These are phyloP conservation scores for Falco columbarius DNA, from an alignment of 2,797 vertebrate species.

Conservation along the genomic window DNA sequence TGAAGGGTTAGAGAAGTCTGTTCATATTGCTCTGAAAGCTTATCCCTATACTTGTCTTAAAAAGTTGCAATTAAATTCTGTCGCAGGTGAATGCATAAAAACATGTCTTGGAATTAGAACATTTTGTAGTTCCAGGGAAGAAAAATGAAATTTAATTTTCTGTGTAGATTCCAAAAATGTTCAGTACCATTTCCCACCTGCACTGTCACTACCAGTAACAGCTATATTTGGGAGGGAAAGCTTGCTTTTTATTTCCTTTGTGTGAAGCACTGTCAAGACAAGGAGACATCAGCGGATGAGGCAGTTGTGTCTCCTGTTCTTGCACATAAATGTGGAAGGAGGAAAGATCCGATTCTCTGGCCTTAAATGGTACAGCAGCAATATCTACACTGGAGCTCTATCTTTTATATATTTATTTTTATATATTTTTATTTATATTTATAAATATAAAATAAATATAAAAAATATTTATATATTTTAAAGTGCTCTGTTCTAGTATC, in stretches of 20 bases:
- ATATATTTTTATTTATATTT: no score
- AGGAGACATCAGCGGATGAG: background rate
- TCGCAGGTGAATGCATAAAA: background rate
- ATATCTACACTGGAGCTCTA: background rate
- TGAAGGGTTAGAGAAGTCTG: background rate
- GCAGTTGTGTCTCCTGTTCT: background rate
- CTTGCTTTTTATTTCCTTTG: background rate
- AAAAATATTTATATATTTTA: background rate
- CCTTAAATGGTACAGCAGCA: background rate
- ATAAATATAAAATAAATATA: no score
- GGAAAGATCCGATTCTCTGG: background rate
- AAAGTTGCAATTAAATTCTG: background rate
- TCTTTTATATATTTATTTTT: background rate
- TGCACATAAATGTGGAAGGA: background rate
- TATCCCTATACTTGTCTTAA: background rate
- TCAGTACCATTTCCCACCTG: background rate
- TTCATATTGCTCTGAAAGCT: background rate
- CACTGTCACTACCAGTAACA: background rate
- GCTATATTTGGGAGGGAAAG: background rate
- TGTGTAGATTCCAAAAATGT: background rate
- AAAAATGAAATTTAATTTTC: background rate
- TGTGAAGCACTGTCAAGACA: background rate
- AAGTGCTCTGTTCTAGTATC: background rate
- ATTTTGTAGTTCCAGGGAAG: background rate
- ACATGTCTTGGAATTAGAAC: background rate